A percentile compares a stretch with the other conserved stretches of the same genome.
These are phyloP conservation scores for Sorex maritimensis DNA, from an alignment of 2,797 vertebrate species.

Conservation along the genomic window DNA sequence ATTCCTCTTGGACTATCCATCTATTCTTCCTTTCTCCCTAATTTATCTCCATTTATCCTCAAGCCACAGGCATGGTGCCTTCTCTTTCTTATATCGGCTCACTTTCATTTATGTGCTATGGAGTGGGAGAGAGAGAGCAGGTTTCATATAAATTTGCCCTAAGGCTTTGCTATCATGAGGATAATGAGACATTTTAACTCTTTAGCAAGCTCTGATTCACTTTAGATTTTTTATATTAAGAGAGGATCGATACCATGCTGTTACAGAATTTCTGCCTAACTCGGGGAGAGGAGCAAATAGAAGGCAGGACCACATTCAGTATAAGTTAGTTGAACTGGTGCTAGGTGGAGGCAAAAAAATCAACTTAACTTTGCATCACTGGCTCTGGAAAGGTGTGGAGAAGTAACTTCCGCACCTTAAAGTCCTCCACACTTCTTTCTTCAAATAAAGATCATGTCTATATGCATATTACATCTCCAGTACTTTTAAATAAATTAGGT, in stretches of 20 bases:
- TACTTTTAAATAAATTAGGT: background rate
- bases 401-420: background rate
- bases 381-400: background rate
- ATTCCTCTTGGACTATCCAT: background rate
- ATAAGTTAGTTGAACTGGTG: background rate
- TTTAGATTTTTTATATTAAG: conserved; percentile 4
- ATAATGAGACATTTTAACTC: background rate
- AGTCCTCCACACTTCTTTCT: background rate
- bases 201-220: background rate
- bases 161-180: background rate
- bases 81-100: background rate
- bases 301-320: background rate
- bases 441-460: background rate
- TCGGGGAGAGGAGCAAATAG: background rate
- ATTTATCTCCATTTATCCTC: background rate
- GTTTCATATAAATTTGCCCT: background rate
- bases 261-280: background rate
- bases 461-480: background rate
- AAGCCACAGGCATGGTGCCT: background rate
- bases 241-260: background rate
- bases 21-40: background rate
- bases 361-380: background rate
- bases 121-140: background rate
- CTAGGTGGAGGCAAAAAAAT: background rate
- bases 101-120: background rate